Conservation (phyloP, 2,797 vertebrate species). For the Sciurus carolinensis region DNA sequence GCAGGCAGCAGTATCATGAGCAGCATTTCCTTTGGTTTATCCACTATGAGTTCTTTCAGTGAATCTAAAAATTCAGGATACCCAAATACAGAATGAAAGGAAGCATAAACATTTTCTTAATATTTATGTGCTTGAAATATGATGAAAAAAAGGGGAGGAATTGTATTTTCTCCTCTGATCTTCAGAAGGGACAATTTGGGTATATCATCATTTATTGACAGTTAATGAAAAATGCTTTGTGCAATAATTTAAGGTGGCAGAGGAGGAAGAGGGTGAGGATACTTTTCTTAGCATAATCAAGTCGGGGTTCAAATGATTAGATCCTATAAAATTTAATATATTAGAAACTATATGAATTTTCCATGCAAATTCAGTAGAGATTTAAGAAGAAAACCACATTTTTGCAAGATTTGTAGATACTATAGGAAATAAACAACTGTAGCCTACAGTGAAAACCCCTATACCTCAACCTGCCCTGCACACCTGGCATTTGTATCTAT, state of each 20-base stretch:
- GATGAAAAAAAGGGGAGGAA: neutral
- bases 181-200: neutral
- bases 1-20: neutral
- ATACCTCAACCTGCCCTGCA: neutral
- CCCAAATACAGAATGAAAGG: neutral
- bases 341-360: neutral
- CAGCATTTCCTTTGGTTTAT: neutral
- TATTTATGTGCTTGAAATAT: neutral
- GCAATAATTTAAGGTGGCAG: neutral
- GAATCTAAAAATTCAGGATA: neutral
- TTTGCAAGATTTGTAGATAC: neutral
- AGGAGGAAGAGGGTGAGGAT: neutral
- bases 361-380: neutral
- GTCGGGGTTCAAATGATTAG: neutral
- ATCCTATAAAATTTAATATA: neutral
- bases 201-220: neutral
- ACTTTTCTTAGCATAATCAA: neutral
- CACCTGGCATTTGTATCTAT: accelerated
- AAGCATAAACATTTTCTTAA: neutral
- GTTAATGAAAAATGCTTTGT: neutral
- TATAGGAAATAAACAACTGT: neutral
- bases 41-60: neutral
- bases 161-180: neutral
- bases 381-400: neutral
- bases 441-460: neutral